Evolutionary conservation across 2,888 invertebrate species (phyloP), one percentile per base, ranked within the genome.

Genomic region (Carcina quercana): DNA sequence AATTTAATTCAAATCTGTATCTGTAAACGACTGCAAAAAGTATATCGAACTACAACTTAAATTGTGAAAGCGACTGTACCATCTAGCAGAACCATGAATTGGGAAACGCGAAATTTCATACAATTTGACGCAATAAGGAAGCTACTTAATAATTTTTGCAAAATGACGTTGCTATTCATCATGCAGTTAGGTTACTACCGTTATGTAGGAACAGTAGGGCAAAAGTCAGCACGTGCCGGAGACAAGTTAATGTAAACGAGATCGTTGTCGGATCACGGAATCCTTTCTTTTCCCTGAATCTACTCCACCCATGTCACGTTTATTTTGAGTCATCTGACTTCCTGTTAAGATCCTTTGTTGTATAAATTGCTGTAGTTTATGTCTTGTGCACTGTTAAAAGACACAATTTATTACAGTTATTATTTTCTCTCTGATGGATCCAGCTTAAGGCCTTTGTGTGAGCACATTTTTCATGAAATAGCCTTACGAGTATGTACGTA

Each of bases 201-300:
- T 17, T 17, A 17, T 7, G 17, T 11, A n/a, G 34, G n/a, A n/a
- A n/a, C n/a, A n/a, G n/a, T n/a, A n/a, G 57, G 53, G 51, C 50
- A 58, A 41, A 48, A 45, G 56, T 56, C 57, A 52, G 41, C 51
- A 50, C 50, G 53, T 52, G 52, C 52, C 45, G 45, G 10, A 20
- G 20, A 3, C 10, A 20, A 20, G 4, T 20, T 7, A 7, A 8
- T 20, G 8, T 20, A 38, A 35, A 42, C 30, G 30, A 61, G 64
- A 64, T 67, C 42, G 40, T 64, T 66, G 52, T 68, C 67, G 40
- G 40, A 53, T 60, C 67, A 67, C 65, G 67, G 38, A 60, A 50
- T 54, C 55, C 53, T 58, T 62, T 51, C 53, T 59, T 65, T 56
- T 44, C 50, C 50, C 43, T 37, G 25, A 37, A 57, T 51, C 50